Conservation (phyloP, 1,140 invertebrate genomes). For the Listronotus bonariensis region DNA sequence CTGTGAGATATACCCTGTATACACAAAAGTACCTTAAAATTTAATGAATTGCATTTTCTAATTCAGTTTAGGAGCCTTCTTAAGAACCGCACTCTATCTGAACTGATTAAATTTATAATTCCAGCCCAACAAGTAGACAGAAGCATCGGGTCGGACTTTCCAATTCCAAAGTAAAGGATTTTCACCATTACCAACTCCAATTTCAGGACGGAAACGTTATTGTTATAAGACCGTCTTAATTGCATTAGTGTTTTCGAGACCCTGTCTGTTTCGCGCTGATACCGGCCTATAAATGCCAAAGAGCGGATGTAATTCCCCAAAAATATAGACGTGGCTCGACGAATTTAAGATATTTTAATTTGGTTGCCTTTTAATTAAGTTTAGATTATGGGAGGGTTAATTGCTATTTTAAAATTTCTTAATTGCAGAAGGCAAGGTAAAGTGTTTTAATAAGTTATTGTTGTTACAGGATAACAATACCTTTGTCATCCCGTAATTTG, state of each 20-base stretch:
- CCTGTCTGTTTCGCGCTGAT: constrained; percentile 41
- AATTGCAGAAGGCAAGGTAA: no score
- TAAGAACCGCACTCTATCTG: constrained; percentile 24
- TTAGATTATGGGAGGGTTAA: no score
- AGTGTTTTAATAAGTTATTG: no score
- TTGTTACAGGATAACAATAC: no score
- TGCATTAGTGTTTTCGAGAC: constrained; percentile 39
- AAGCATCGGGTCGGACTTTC: constrained; percentile 34
- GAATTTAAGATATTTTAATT: constrained; percentile 31
- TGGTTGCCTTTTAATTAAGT: no score
- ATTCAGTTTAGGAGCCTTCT: constrained; percentile 31
- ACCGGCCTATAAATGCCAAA: constrained; percentile 37
- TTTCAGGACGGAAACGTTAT: constrained; percentile 42
- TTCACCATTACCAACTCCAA: constrained; percentile 41
- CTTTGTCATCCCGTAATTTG: no score
- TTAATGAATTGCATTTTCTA: no score
- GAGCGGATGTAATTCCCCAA: constrained; percentile 34
- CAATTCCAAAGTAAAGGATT: constrained; percentile 46
- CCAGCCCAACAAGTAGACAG: constrained; percentile 31
- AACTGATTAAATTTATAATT: constrained; percentile 38
- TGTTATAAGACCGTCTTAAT: constrained; percentile 50
- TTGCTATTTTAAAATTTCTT: no score
- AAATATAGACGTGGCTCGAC: constrained; percentile 18
- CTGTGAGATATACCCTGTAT: no score
- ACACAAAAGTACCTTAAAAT: constrained; percentile 2